phyloP scores from a whole-genome alignment of 2,888 invertebrate genomes.

The Cephalotes varians region DNA sequence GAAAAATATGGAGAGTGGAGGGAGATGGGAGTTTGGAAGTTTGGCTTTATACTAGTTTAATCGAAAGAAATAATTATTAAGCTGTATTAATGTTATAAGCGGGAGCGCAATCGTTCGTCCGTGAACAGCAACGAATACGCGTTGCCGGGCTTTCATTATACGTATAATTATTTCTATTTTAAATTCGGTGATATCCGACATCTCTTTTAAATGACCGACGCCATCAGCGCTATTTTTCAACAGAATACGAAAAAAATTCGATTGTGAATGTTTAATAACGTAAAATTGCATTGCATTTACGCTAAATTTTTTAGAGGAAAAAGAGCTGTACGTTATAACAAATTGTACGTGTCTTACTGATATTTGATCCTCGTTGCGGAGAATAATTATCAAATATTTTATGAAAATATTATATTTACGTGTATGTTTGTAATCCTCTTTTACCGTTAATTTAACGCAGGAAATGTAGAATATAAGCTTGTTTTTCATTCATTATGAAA shows the following conservation, averaged over 20 bases:
- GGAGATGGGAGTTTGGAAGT: slow-evolving; percentile 30
- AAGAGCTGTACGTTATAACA: not conserved
- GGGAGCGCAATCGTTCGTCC: not conserved
- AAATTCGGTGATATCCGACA: slow-evolving; percentile 22
- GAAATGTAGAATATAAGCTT: slow-evolving; percentile 17
- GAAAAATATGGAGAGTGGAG: slow-evolving; percentile 18
- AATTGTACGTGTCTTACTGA: slow-evolving; percentile 23
- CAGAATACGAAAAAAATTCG: not conserved
- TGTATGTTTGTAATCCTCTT: slow-evolving; percentile 26
- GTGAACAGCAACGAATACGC: not conserved
- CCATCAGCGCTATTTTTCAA: not conserved
- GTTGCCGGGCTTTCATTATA: slow-evolving; percentile 15
- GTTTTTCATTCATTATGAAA: slow-evolving; percentile 14
- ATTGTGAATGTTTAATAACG: slow-evolving; percentile 11
- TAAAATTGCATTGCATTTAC: slow-evolving; percentile 8
- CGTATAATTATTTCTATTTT: slow-evolving; percentile 41
- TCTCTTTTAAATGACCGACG: slow-evolving; percentile 36
- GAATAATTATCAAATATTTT: slow-evolving; percentile 31
- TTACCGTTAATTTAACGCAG: slow-evolving; percentile 29
- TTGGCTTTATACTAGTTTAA: slow-evolving; percentile 44
- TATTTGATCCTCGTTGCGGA: slow-evolving; percentile 9
- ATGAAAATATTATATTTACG: slow-evolving; percentile 26
- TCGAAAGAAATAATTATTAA: slow-evolving; percentile 51
- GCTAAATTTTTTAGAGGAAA: slow-evolving; percentile 11
- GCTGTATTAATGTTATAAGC: slow-evolving; percentile 32